These are phyloP conservation scores for Cantharis flavilabris DNA, from an alignment of 2,888 invertebrate species.

Conservation along the genomic window DNA sequence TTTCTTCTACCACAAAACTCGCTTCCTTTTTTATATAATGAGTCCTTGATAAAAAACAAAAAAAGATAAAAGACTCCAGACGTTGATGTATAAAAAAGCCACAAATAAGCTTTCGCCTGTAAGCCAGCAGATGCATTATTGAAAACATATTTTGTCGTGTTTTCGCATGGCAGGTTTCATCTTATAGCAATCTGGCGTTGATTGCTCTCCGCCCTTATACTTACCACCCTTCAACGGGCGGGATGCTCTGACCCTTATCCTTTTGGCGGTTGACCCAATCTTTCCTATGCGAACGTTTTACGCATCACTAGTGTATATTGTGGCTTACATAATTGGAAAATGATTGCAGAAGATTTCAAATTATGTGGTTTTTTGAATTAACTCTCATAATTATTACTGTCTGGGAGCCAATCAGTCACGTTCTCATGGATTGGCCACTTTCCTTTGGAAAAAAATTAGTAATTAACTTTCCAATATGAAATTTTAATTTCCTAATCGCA, in stretches of 20 bases:
- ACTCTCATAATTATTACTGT: background rate
- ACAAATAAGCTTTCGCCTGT: constrained; percentile 44
- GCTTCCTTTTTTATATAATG: constrained; percentile 27
- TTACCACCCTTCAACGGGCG: constrained; percentile 15
- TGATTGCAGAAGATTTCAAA: constrained; percentile 15
- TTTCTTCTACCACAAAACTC: constrained; percentile 13
- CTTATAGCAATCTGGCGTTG: constrained; percentile 50
- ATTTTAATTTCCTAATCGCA: background rate
- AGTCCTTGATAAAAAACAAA: constrained; percentile 27
- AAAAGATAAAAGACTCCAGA: constrained; percentile 28
- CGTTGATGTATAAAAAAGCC: constrained; percentile 38
- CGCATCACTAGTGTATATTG: constrained; percentile 19
- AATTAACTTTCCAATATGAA: background rate
- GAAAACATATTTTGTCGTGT: constrained; percentile 50
- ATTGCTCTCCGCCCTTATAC: constrained; percentile 42
- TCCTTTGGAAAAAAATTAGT: background rate
- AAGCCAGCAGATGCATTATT: constrained; percentile 49
- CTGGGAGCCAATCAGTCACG: background rate
- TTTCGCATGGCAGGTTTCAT: constrained; percentile 46
- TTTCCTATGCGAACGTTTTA: constrained; percentile 24
- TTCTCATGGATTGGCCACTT: background rate
- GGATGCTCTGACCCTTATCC: constrained; percentile 23
- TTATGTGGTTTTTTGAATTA: constrained; percentile 14
- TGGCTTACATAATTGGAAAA: constrained; percentile 17
- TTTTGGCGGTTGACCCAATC: constrained; percentile 23